These are phyloP conservation scores for Geopemphigus sp. DNA, from an alignment of 1,140 invertebrate species.

Conservation along the genomic window DNA sequence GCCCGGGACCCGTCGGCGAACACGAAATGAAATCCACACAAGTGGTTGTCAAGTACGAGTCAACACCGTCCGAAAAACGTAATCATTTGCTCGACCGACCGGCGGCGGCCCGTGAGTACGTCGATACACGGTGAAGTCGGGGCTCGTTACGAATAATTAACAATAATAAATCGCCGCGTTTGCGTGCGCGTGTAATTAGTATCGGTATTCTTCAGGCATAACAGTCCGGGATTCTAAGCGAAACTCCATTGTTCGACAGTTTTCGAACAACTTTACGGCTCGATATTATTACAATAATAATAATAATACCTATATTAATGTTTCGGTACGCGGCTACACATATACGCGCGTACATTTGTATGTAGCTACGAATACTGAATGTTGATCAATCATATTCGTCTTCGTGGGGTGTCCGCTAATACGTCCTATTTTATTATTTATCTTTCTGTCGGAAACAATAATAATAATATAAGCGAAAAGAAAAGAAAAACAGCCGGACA, in stretches of 20 bases:
- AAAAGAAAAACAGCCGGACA: too few species aligned
- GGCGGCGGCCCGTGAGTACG: background rate
- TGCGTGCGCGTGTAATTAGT: conserved; percentile 23
- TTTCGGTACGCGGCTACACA: too few species aligned
- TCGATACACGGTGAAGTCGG: background rate
- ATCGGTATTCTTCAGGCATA: conserved; percentile 2
- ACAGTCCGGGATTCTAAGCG: conserved; percentile 2
- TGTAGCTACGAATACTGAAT: too few species aligned
- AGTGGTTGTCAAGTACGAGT: too few species aligned
- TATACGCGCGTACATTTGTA: too few species aligned
- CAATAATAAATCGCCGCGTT: background rate
- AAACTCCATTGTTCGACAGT: background rate
- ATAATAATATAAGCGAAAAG: too few species aligned
- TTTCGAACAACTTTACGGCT: too few species aligned
- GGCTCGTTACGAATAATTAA: too few species aligned
- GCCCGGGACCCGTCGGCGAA: too few species aligned
- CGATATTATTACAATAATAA: too few species aligned
- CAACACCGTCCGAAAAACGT: background rate
- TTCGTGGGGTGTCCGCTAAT: conserved; percentile 9
- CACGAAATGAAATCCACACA: too few species aligned
- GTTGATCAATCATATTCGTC: conserved; percentile 13
- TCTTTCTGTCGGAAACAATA: background rate
- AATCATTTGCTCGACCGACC: background rate
- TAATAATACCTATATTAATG: too few species aligned
- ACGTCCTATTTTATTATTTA: background rate